These are phyloP conservation scores for Siphonodentalium dalli DNA, from an alignment of 2,888 invertebrate genomes.

Conservation along the genomic window DNA sequence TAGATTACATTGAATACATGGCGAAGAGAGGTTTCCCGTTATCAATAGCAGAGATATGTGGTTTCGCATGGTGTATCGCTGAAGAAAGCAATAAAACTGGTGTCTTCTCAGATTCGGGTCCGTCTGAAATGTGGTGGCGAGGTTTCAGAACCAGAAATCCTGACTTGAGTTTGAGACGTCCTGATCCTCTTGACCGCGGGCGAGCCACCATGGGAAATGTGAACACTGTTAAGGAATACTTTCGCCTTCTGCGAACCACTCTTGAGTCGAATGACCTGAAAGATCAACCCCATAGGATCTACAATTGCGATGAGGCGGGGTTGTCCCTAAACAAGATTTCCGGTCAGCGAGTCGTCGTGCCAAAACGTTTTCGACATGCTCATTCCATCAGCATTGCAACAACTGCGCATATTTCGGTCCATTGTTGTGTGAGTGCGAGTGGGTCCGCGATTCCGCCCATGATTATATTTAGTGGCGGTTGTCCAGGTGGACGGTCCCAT, in stretches of 20 bases:
- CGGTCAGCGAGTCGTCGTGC: slow-evolving; percentile 22
- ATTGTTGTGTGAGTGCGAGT: slow-evolving; percentile 20
- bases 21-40: slow-evolving; percentile 16
- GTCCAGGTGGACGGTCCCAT: slow-evolving; percentile 15
- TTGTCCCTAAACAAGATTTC: slow-evolving; percentile 14
- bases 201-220: slow-evolving; percentile 18
- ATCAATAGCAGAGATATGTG: slow-evolving; percentile 6
- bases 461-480: slow-evolving; percentile 13
- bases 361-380: slow-evolving; percentile 6
- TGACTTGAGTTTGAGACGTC: slow-evolving; percentile 12
- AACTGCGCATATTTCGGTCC: slow-evolving; percentile 21
- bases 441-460: slow-evolving; percentile 15
- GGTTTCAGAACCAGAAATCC: slow-evolving; percentile 14
- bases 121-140: slow-evolving; percentile 15
- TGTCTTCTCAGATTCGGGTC: slow-evolving; percentile 9
- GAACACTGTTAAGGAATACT: slow-evolving; percentile 8
- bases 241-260: slow-evolving; percentile 14
- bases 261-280: slow-evolving; percentile 9
- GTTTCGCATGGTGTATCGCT: slow-evolving; percentile 24
- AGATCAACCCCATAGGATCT: slow-evolving; percentile 15
- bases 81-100: slow-evolving; percentile 3
- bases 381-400: slow-evolving; percentile 10
- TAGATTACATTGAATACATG: slow-evolving; percentile 15
- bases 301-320: slow-evolving; percentile 23
- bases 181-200: slow-evolving; percentile 14